Percentiles rank a stretch among this genome's conserved stretches.
These are phyloP conservation scores for Cetonia aurata DNA, from an alignment of 2,888 invertebrate genomes.

Conservation along the genomic window DNA sequence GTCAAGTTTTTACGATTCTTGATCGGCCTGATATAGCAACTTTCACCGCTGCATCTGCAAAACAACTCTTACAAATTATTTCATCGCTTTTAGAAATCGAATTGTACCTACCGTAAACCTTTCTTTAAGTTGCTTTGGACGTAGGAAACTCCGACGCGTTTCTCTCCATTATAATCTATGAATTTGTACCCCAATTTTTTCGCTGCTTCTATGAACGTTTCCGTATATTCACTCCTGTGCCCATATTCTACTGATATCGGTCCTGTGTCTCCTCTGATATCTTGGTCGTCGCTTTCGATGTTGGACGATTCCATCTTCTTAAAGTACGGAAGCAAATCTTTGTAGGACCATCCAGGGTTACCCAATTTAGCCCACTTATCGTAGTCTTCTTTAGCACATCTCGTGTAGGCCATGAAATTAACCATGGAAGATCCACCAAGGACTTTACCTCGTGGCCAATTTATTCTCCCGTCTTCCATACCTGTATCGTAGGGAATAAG, in stretches of 20 bases:
- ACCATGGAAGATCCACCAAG: slow-evolving; percentile 45
- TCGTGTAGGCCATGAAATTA: slow-evolving; percentile 44
- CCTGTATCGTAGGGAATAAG: slow-evolving; percentile 48
- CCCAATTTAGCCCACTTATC: slow-evolving; percentile 48
- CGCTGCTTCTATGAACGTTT: slow-evolving; percentile 74
- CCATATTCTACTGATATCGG: slow-evolving; percentile 64
- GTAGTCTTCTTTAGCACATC: slow-evolving; percentile 47
- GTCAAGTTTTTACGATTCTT: slow-evolving; percentile 74
- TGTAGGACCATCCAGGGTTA: slow-evolving; percentile 49
- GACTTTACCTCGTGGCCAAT: slow-evolving; percentile 45
- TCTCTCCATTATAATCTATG: slow-evolving; percentile 67
- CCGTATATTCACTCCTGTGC: slow-evolving; percentile 71
- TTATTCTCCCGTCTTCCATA: slow-evolving; percentile 61
- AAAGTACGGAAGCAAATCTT: slow-evolving; percentile 46
- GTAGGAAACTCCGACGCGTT: slow-evolving; percentile 75
- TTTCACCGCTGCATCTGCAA: slow-evolving; percentile 79
- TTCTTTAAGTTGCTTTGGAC: slow-evolving; percentile 49
- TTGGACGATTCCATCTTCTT: slow-evolving; percentile 44
- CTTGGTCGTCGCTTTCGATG: slow-evolving; percentile 13
- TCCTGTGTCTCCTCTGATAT: slow-evolving; percentile 65
- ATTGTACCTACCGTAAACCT: too few species aligned
- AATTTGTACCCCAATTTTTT: slow-evolving; percentile 72
- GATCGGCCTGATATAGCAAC: slow-evolving; percentile 79
- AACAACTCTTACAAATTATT: slow-evolving; percentile 69
- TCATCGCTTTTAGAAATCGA: slow-evolving; percentile 71